A percentile compares a stretch with the other conserved stretches of the same genome.
phyloP scores from a whole-genome alignment of 2,888 invertebrate species.

The Dermolepida albohirtum region DNA sequence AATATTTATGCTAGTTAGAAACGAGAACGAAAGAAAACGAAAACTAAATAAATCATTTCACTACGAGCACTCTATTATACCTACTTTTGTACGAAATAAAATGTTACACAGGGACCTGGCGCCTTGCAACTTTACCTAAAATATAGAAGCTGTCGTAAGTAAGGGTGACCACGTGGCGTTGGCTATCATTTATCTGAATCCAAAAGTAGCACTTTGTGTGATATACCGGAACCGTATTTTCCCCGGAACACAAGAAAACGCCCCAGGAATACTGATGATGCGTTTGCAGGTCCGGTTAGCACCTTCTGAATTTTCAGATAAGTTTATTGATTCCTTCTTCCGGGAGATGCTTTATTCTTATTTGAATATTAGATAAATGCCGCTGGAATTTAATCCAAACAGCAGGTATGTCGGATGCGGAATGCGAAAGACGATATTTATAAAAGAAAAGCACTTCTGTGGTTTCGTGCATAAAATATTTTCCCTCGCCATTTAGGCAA shows the following conservation, averaged over 20 bases:
- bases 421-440: constrained; percentile 37
- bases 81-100: too few species aligned
- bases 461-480: too few species aligned
- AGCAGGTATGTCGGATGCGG: constrained; percentile 53
- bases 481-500: too few species aligned
- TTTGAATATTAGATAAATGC: constrained; percentile 61
- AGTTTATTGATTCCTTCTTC: too few species aligned
- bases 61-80: too few species aligned
- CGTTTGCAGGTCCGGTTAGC: constrained; percentile 48
- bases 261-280: constrained; percentile 53
- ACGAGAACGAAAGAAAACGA: too few species aligned
- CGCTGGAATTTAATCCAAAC: constrained; percentile 59
- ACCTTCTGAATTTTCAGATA: constrained; percentile 42
- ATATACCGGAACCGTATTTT: constrained; percentile 50
- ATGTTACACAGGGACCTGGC: too few species aligned
- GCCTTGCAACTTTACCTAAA: too few species aligned
- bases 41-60: too few species aligned
- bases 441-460: constrained; percentile 3
- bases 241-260: constrained; percentile 47
- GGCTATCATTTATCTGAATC: constrained; percentile 7
- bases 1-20: too few species aligned
- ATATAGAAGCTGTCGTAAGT: too few species aligned
- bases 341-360: constrained; percentile 50
- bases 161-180: constrained; percentile 14
- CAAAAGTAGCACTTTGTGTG: constrained; percentile 29